A percentile compares a stretch with the other conserved stretches of the same genome.
Conservation (phyloP, 2,113 vertebrate species). For the Vanacampus margaritifer region DNA sequence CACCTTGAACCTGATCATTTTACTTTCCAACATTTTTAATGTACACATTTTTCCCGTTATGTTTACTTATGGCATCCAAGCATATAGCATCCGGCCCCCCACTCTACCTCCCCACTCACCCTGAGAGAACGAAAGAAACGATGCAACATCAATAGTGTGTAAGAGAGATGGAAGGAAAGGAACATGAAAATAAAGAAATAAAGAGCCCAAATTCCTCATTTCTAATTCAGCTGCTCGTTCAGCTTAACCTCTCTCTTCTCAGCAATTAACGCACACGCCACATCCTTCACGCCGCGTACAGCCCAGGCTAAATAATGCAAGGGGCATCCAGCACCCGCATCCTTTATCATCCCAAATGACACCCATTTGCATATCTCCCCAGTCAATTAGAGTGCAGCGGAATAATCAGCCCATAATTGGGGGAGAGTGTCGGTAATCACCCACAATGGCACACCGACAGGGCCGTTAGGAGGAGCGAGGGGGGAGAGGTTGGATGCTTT, state of each 20-base stretch:
- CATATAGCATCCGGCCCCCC: conserved; percentile 63
- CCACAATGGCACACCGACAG: conserved; percentile 93
- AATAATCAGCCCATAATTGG: conserved; percentile 99
- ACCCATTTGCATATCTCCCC: conserved; percentile 99
- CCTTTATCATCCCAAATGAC: conserved; percentile 99
- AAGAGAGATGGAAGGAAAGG: conserved; percentile 41
- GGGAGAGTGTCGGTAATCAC: conserved; percentile 98
- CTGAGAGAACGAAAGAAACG: conserved; percentile 43
- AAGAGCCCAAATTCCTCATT: conserved; percentile 83
- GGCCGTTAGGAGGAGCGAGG: conserved; percentile 68
- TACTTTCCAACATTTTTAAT: too few relatives aligned
- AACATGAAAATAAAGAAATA: conserved; percentile 68
- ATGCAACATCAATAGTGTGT: conserved; percentile 23
- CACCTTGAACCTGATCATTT: too few relatives aligned
- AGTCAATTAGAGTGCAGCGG: conserved; percentile 98
- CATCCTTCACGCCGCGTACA: conserved; percentile 98
- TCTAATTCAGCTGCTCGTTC: conserved; percentile 98
- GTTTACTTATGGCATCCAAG: conserved; percentile 71
- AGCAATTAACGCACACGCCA: conserved; percentile 97
- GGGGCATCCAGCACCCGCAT: conserved; percentile 89
- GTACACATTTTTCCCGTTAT: conserved; percentile 60
- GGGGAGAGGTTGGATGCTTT: conserved; percentile 26
- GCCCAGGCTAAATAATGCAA: conserved; percentile 99
- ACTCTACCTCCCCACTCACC: conserved; percentile 68
- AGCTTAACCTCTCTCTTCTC: conserved; percentile 99